Base-by-base conservation (phyloP, 2,888 invertebrate genomes). In the Xylota sylvarum region DNA sequence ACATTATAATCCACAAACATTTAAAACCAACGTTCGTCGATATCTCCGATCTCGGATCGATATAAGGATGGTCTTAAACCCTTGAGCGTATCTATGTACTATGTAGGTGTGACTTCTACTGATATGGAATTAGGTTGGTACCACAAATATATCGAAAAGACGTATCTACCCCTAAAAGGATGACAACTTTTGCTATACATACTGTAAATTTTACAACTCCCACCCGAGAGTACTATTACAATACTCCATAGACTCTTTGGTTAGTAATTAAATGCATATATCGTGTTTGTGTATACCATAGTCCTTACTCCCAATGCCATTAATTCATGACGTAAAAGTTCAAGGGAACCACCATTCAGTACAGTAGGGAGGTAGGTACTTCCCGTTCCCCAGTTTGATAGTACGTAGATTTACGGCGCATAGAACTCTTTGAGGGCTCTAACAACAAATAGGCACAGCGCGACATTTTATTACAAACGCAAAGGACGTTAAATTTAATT, bases 401-500 rank as follows among this genome's bases (percentile, higher is more conserved):
- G 2, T n/a, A n/a, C n/a, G n/a, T 40, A 14, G 35, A 67, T 67
- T 52, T 52, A 67, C 37, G 23, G 35, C 48, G n/a, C 5, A 58
- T 4, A 37, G 40, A 12, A 23, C 40, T 35, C 50, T 35, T 19
- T 50, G 46, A 48, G 65, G 35, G 40, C 10, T 37, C 12, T 17
- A 14, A 1, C 10, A 27, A 19, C 17, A 55, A 43, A 35, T 37
- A 64, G 55, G 43, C 56, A 60, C 46, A 27, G 65, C 23, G 69
- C 58, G 65, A 70, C 77, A 70, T 70, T 64, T 55, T 32, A 58
- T 30, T 58, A 70, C 43, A 56, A n/a, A 62, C 37, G n/a, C 27
- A 48, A 19, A 77, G 70, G 50, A 56, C 50, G 70, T 43, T 43
- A 35, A 52, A 43, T 65, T 65, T 83, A 77, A 72, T 78, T 78